Base-by-base conservation (phyloP, 2,113 vertebrate genomes). In the Gambusia affinis region DNA sequence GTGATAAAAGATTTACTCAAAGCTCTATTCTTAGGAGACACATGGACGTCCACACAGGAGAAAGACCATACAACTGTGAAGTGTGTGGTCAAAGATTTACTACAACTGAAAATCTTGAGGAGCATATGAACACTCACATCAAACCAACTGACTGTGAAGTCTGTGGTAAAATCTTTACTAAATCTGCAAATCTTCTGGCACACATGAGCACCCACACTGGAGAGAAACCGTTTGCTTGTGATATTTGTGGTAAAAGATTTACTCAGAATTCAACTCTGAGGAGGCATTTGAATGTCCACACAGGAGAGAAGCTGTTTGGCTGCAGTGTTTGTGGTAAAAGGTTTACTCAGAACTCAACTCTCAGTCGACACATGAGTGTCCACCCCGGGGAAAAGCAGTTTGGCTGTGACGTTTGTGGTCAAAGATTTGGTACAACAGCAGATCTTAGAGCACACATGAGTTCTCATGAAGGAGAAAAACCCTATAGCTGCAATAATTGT, bases 281-380 rank as follows among this genome's bases (percentile, higher is more conserved):
- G 39, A 66, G 33, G 15, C 65, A 75, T 47, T 62, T 62, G 57
- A 68, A 30, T 27, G 65, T 75, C 31, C 73, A 75, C 73, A 75
- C 65, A 47, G 73, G 73, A 0, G 65, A 68, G 29, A 75, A 75
- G 51, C 19, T 57, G 22, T 76, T 76, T 47, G 30, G 57, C 8
- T 76, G 73, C 27, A 44, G 61, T 19, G 60, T 35, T 14, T 76
- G 73, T 0, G 65, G 73, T 0, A 44, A 62, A 62, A 67, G 37
- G 5, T 76, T 76, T 62, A n/a, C n/a, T 6, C 24, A 30, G 4
- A 57, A 57, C 10, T 14, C 29, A 63, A 63, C 29, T 19, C 61
- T 63, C 51, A 57, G 51, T 57, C 51, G 51, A 57, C 51, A 57
- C 51, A 57, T 31, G 61, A 63, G 51, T 10, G 24, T 57, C 51